Conservation (phyloP, 2,888 invertebrate genomes). For the Tetropium fuscum region DNA sequence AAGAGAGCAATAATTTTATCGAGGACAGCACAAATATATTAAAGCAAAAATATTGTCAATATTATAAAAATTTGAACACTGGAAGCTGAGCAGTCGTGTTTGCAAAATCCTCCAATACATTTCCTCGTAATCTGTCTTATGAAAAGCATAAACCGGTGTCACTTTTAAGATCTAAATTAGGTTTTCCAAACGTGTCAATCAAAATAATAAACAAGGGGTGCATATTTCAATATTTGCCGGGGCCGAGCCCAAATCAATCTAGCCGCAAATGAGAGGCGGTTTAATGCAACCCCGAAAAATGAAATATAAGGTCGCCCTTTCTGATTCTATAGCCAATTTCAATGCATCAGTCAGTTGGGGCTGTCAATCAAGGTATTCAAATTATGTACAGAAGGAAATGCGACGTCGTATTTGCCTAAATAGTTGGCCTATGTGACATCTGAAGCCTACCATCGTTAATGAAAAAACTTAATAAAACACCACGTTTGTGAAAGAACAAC, state of each 20-base stretch:
- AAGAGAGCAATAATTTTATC: too few relatives aligned
- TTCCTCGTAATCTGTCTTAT: slow-evolving; percentile 38
- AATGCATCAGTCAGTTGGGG: slow-evolving; percentile 22
- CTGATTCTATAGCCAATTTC: slow-evolving; percentile 23
- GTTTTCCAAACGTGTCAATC: slow-evolving; percentile 62
- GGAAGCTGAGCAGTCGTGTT: too few relatives aligned
- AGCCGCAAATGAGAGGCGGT: slow-evolving; percentile 60
- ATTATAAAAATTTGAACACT: too few relatives aligned
- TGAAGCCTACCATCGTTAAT: too few relatives aligned
- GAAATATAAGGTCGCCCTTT: slow-evolving; percentile 37
- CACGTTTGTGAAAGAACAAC: too few relatives aligned
- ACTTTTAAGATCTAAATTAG: slow-evolving; percentile 53
- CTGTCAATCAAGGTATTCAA: slow-evolving; percentile 35
- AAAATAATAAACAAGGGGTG: slow-evolving; percentile 65
- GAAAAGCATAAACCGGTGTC: slow-evolving; percentile 39
- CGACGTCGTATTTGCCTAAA: slow-evolving; percentile 3
- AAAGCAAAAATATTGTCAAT: too few relatives aligned
- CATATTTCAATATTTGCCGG: slow-evolving; percentile 65
- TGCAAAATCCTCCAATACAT: slow-evolving; percentile 1
- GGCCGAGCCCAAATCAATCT: slow-evolving; percentile 61
- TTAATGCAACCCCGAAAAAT: slow-evolving; percentile 35
- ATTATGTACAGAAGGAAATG: slow-evolving; percentile 43
- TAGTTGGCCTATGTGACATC: too few relatives aligned
- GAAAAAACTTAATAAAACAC: too few relatives aligned
- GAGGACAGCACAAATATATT: too few relatives aligned